These are phyloP conservation scores for Choristoneura rosaceana DNA, from an alignment of 2,888 invertebrate species.

Conservation along the genomic window DNA sequence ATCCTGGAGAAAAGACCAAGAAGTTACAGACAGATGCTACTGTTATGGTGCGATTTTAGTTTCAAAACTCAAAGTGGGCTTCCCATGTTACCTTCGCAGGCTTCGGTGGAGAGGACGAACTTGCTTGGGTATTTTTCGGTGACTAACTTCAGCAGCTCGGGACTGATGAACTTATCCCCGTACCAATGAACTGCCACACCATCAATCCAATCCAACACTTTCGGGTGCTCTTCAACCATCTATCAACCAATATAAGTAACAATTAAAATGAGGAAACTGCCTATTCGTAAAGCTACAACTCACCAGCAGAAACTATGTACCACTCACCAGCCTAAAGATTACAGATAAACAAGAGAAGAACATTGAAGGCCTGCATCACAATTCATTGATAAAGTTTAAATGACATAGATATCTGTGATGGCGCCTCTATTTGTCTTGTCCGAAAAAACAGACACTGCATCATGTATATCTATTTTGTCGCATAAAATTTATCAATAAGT, in stretches of 20 bases:
- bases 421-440: no score
- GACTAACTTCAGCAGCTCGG: slow-evolving; percentile 80
- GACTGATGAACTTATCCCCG: slow-evolving; percentile 81
- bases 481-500: no score
- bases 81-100: slow-evolving; percentile 85
- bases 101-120: slow-evolving; percentile 91
- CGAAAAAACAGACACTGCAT: no score
- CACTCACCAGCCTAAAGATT: no score
- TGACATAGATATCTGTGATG: no score
- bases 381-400: no score
- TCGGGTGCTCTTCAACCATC: slow-evolving; percentile 62
- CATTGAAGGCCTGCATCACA: no score
- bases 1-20: slow-evolving; percentile 58
- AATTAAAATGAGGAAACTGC: background rate
- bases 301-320: no score
- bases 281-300: no score
- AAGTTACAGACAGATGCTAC: background rate
- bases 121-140: slow-evolving; percentile 86
- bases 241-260: slow-evolving; percentile 30
- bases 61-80: background rate
- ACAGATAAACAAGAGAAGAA: no score
- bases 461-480: no score
- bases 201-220: slow-evolving; percentile 83
- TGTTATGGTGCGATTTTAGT: background rate
- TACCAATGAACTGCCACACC: slow-evolving; percentile 94